phyloP scores from a whole-genome alignment of 2,113 vertebrate species.

The Cephalophus harveyi region DNA sequence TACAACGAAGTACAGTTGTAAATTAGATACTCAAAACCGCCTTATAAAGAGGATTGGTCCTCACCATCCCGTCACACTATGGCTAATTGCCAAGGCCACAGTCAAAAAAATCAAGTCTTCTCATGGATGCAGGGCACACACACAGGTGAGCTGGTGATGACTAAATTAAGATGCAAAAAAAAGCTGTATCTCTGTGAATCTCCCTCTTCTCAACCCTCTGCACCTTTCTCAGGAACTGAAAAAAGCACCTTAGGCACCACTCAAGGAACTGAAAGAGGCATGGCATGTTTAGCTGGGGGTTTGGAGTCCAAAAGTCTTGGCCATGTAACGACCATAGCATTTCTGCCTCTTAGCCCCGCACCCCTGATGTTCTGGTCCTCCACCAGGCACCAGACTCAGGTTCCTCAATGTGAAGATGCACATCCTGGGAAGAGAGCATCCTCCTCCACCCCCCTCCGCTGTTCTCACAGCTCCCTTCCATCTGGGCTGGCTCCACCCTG shows the following conservation, averaged over 20 bases:
- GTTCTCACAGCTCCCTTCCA: not conserved
- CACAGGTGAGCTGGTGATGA: not conserved
- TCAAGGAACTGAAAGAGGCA: not conserved
- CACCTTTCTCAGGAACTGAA: not conserved
- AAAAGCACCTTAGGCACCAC: not conserved
- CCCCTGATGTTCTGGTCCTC: not conserved
- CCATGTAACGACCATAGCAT: not conserved
- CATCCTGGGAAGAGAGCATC: accelerated
- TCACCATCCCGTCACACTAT: not conserved
- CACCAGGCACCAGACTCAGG: not conserved
- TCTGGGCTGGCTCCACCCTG: not conserved
- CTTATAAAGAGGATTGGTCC: not conserved
- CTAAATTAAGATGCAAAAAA: not conserved
- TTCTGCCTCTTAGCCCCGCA: not conserved
- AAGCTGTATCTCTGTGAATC: not conserved
- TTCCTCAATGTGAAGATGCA: not conserved
- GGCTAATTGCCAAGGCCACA: not conserved
- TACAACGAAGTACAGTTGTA: not conserved
- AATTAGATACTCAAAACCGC: not conserved
- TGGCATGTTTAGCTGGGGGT: not conserved
- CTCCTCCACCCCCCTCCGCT: accelerated
- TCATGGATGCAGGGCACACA: not conserved
- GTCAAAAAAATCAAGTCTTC: not conserved
- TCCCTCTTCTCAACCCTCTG: not conserved
- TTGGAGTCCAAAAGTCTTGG: not conserved